Percentiles rank a stretch among this genome's conserved stretches.
These are phyloP conservation scores for Argopecten irradians DNA, from an alignment of 1,140 invertebrate species.

Conservation along the genomic window DNA sequence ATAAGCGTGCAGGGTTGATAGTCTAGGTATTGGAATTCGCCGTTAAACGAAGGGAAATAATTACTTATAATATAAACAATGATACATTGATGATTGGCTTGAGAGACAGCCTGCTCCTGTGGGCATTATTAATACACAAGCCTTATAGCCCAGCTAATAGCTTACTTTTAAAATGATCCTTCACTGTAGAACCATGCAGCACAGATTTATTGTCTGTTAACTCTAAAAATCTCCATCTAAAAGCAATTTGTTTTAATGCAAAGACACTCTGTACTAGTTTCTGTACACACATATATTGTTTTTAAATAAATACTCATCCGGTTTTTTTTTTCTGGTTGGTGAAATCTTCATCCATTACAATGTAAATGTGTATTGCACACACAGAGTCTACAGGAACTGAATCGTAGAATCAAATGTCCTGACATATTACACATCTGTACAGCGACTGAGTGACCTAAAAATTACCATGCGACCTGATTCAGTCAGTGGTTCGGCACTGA, in stretches of 20 bases:
- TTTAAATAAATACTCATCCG: background rate
- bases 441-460: background rate
- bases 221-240: background rate
- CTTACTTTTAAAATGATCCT: background rate
- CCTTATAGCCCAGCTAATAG: background rate
- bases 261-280: background rate
- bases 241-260: background rate
- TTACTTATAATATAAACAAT: background rate
- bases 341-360: background rate
- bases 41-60: background rate
- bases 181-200: background rate
- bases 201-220: background rate
- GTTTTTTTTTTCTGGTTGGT: background rate
- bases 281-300: background rate
- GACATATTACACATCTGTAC: background rate
- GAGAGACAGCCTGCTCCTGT: background rate
- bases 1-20: background rate
- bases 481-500: background rate
- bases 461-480: background rate
- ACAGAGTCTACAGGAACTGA: background rate
- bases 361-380: background rate
- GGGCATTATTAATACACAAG: background rate
- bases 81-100: conserved; percentile 16
- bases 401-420: background rate
- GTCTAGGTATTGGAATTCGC: background rate